These are phyloP conservation scores for Schrankia costaestrigalis DNA, from an alignment of 2,888 invertebrate genomes.

Conservation along the genomic window DNA sequence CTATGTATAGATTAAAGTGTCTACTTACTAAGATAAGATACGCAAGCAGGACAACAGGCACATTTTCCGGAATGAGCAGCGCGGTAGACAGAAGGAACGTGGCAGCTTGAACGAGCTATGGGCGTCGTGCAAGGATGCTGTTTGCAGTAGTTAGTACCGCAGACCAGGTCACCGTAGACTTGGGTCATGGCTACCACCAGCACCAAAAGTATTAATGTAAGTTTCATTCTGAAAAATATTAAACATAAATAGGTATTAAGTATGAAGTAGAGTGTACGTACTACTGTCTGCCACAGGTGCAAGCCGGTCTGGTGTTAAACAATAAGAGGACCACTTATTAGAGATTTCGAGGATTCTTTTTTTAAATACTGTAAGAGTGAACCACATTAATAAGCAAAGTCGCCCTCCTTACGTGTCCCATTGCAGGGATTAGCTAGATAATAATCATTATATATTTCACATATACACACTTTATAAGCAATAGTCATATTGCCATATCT, in stretches of 20 bases:
- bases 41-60: conserved; percentile 73
- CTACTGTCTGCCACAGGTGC: too few relatives aligned
- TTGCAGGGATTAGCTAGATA: too few relatives aligned
- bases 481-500: too few relatives aligned
- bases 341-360: neutral
- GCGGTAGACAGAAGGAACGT: conserved; percentile 50
- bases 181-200: conserved; percentile 52
- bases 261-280: neutral
- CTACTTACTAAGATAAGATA: conserved; percentile 57
- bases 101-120: conserved; percentile 48
- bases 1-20: neutral
- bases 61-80: conserved; percentile 66
- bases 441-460: too few relatives aligned
- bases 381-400: too few relatives aligned
- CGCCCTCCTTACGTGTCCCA: too few relatives aligned
- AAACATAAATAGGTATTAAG: neutral
- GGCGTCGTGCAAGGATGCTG: conserved; percentile 52
- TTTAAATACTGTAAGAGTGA: too few relatives aligned
- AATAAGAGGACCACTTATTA: too few relatives aligned
- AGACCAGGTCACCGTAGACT: conserved; percentile 62
- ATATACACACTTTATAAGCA: too few relatives aligned
- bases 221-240: conserved; percentile 69
- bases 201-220: conserved; percentile 46
- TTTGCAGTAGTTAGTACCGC: conserved; percentile 66
- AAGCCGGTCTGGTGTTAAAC: too few relatives aligned